Evolutionary conservation across 2,888 invertebrate species (phyloP).

Genomic region (Hofmannophila pseudospretella): DNA sequence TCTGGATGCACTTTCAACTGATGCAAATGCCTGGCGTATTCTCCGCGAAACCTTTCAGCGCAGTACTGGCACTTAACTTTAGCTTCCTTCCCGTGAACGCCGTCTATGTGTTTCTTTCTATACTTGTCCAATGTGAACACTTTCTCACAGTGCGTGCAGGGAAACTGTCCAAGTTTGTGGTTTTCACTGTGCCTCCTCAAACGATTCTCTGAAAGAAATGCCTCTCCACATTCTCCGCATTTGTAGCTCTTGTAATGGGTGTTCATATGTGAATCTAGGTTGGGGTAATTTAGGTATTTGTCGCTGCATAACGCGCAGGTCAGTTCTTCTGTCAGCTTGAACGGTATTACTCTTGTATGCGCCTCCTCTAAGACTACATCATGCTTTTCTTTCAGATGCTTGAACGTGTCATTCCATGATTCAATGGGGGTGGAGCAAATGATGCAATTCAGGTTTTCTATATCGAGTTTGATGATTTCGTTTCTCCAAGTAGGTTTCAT

Average conservation of each 20-base stretch:
- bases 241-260: slow-evolving; percentile 50
- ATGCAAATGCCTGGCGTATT: slow-evolving; percentile 28
- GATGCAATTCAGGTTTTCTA: slow-evolving; percentile 36
- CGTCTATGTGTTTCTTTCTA: slow-evolving; percentile 35
- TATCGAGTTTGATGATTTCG: slow-evolving; percentile 48
- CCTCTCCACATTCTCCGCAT: slow-evolving; percentile 50
- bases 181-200: slow-evolving; percentile 51
- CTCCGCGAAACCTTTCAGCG: slow-evolving; percentile 25
- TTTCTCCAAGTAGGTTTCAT: slow-evolving; percentile 44
- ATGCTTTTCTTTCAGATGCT: slow-evolving; percentile 39
- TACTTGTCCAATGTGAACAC: slow-evolving; percentile 52
- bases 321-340: slow-evolving; percentile 22
- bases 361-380: slow-evolving; percentile 31
- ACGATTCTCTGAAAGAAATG: slow-evolving; percentile 32
- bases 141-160: slow-evolving; percentile 62
- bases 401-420: slow-evolving; percentile 46
- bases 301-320: slow-evolving; percentile 42
- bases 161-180: slow-evolving; percentile 54
- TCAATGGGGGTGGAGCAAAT: slow-evolving; percentile 27
- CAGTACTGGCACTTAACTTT: slow-evolving; percentile 45
- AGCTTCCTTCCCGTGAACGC: slow-evolving; percentile 29
- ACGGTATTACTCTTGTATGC: slow-evolving; percentile 43
- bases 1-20: slow-evolving; percentile 34
- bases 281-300: slow-evolving; percentile 29
- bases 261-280: slow-evolving; percentile 55